Evolutionary conservation across 2,797 vertebrate species (phyloP).

Genomic region (Gadopsis bispinosus): DNA sequence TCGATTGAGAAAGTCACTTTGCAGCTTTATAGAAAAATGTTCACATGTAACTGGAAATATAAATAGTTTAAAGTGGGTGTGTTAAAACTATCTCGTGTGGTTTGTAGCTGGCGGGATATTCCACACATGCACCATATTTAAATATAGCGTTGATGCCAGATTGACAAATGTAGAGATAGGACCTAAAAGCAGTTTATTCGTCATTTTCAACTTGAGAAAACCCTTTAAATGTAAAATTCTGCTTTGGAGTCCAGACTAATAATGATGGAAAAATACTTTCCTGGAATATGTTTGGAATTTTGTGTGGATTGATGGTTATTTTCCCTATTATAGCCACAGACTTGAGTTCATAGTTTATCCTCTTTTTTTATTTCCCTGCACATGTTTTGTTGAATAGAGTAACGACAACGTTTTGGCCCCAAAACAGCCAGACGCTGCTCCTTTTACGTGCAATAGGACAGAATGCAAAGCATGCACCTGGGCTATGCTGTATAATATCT

Average conservation of each 20-base stretch:
- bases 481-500: slow-evolving; percentile 46
- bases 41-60: slow-evolving; percentile 65
- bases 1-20: slow-evolving; percentile 58
- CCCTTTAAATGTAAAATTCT: slow-evolving; percentile 1
- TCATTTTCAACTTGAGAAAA: slow-evolving; percentile 32
- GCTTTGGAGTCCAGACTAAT: slow-evolving; percentile 1
- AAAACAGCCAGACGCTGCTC: slow-evolving; percentile 30
- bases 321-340: slow-evolving; percentile 35
- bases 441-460: slow-evolving; percentile 20
- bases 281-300: slow-evolving; percentile 5
- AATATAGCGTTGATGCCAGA: slow-evolving; percentile 38
- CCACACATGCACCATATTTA: slow-evolving; percentile 50
- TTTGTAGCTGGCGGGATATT: slow-evolving; percentile 31
- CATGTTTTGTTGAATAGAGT: slow-evolving; percentile 13
- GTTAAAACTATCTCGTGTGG: slow-evolving; percentile 56
- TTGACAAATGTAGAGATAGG: slow-evolving; percentile 36
- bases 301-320: slow-evolving; percentile 39
- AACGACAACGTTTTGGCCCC: background rate
- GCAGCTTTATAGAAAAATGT: slow-evolving; percentile 63
- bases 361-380: slow-evolving; percentile 33
- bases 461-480: slow-evolving; percentile 32
- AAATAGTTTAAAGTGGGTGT: slow-evolving; percentile 67
- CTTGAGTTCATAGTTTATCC: slow-evolving; percentile 16
- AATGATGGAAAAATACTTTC: slow-evolving; percentile 20
- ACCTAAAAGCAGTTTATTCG: slow-evolving; percentile 17